Base-by-base conservation (phyloP, 2,797 vertebrate species). In the Sandelia bainsii region DNA sequence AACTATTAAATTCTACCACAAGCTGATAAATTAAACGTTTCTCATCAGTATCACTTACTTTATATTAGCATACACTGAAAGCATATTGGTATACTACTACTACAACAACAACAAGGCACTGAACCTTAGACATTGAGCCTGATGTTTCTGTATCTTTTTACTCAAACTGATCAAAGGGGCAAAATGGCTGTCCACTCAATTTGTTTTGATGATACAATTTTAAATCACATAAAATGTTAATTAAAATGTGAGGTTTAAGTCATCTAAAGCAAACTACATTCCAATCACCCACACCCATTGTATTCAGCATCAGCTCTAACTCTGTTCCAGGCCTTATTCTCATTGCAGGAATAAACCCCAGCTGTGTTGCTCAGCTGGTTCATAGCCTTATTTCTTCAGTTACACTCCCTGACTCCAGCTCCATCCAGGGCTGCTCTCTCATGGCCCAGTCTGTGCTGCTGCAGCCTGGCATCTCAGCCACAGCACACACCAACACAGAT, bases 331-430 rank as follows among this genome's bases (percentile, higher is more conserved):
- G 51, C 56, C 40, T 79, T 34, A 44, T 61, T 52, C 59, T 74
- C 6, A 62, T 4, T 52, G 66, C 29, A 60, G 61, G 48, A 80
- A 65, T 42, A 67, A 78, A 54, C 25, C 45, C 23, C 49, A 52
- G 54, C 69, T 78, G 62, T 65, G 62, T 68, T 12, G 13, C 52
- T 65, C 37, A 69, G 62, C 51, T 72, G 72, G 71, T 71, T 74
- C 57, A 52, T 40, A 70, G 61, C 52, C 58, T 66, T 14, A 39
- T 69, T 81, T 79, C 57, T 72, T 64, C 53, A 69, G 48, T 23
- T 50, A 56, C 45, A 69, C n/a, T 58, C 49, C 45, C 60, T 42
- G 42, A 65, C 51, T 73, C 39, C 37, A 46, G 37, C 52, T 53
- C 44, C 69, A 79, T 62, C 64, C 69, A 69, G 63, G 42, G 49